Conservation (phyloP, 1,140 invertebrate genomes). For the Halictus rubicundus region DNA sequence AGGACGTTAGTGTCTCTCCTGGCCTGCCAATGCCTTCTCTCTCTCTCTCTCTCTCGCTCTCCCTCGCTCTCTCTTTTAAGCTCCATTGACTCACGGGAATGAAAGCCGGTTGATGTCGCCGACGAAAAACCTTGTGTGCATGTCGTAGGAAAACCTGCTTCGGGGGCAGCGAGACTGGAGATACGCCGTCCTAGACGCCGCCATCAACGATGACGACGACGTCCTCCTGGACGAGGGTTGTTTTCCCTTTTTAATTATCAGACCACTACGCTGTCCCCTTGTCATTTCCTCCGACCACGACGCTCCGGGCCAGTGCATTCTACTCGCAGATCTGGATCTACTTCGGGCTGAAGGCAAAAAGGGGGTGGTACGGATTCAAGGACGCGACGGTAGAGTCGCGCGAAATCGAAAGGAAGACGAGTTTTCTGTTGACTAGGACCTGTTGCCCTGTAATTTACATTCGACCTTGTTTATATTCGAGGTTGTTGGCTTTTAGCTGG, state of each 20-base stretch:
- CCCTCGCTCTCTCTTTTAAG: background rate
- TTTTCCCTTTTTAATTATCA: conserved; percentile 7
- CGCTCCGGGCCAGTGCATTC: background rate
- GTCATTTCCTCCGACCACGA: background rate
- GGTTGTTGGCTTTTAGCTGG: too few relatives aligned
- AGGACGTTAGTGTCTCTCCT: background rate
- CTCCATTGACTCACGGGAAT: background rate
- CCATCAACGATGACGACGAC: too few relatives aligned
- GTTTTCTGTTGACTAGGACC: background rate
- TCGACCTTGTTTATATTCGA: too few relatives aligned
- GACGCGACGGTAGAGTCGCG: background rate
- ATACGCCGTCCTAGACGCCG: background rate
- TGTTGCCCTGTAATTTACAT: background rate
- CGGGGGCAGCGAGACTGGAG: background rate
- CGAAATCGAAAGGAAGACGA: background rate
- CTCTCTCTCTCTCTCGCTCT: too few relatives aligned
- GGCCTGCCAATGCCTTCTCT: too few relatives aligned
- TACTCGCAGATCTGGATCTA: background rate
- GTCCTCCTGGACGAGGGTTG: background rate
- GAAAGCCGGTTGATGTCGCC: background rate
- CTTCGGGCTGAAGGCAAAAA: too few relatives aligned
- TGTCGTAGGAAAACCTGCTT: background rate
- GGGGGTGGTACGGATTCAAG: background rate
- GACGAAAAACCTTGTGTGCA: background rate
- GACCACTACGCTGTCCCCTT: background rate